phyloP scores from a whole-genome alignment of 2,113 vertebrate species.

The Oryzias woworae region DNA sequence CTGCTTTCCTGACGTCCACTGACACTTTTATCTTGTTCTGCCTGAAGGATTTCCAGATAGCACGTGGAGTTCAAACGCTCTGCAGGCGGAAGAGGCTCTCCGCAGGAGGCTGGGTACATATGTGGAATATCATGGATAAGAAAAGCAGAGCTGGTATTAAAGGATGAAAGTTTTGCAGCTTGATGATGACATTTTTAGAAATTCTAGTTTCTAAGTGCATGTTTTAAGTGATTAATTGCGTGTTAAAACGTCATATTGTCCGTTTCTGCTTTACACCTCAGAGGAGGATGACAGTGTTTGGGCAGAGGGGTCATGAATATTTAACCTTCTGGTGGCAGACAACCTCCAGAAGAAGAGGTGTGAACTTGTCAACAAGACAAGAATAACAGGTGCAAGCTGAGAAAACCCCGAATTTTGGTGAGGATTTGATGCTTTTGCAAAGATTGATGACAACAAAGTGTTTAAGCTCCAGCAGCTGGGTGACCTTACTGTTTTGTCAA shows the following conservation, averaged over 20 bases:
- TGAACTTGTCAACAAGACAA: constrained; percentile 42
- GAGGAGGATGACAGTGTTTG: constrained; percentile 44
- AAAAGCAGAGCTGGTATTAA: not conserved
- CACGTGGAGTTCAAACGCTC: constrained; percentile 52
- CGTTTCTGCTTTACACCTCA: constrained; percentile 29
- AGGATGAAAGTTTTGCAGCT: not conserved
- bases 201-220: constrained; percentile 21
- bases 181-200: not conserved
- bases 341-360: constrained; percentile 50
- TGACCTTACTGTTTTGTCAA: constrained; percentile 65
- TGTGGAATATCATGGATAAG: constrained; percentile 18
- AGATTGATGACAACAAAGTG: too few relatives aligned
- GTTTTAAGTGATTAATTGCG: constrained; percentile 20
- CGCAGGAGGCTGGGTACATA: constrained; percentile 31
- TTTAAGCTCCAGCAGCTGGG: constrained; percentile 67
- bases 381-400: not conserved
- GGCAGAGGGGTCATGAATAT: constrained; percentile 53
- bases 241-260: constrained; percentile 35
- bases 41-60: constrained; percentile 42
- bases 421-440: not conserved
- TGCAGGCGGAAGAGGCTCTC: constrained; percentile 38
- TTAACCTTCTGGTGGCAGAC: constrained; percentile 62
- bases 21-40: constrained; percentile 44
- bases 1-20: constrained; percentile 18
- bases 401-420: not conserved